Evolutionary conservation across 1,140 invertebrate species (phyloP).

Genomic region (Tetragonula clypearis): DNA sequence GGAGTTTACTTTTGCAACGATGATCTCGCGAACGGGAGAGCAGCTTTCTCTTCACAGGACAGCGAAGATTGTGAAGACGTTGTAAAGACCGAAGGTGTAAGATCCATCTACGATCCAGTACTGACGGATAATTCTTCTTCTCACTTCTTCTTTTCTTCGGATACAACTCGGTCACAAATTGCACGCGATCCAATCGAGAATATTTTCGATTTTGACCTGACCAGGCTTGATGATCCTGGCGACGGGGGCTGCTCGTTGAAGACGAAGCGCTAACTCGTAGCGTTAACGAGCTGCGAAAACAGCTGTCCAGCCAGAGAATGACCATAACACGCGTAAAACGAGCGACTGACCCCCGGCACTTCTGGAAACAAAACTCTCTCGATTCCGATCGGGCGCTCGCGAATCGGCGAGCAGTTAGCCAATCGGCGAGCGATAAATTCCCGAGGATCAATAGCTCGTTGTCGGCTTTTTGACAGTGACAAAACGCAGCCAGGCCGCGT

Average conservation of each 20-base stretch:
- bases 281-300: neutral
- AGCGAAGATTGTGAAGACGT: too few species aligned
- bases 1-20: too few species aligned
- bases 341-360: neutral
- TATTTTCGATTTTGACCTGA: neutral
- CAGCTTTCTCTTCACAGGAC: too few species aligned
- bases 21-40: too few species aligned
- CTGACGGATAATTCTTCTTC: too few species aligned
- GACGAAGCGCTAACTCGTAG: neutral
- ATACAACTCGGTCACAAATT: too few species aligned
- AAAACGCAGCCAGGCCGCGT: constrained; percentile 18
- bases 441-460: constrained; percentile 11
- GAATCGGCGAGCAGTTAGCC: constrained; percentile 7
- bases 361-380: neutral
- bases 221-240: neutral
- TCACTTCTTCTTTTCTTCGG: too few species aligned
- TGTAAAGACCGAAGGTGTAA: too few species aligned
- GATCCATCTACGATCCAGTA: too few species aligned
- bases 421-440: constrained; percentile 10
- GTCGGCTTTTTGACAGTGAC: constrained; percentile 22
- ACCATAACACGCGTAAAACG: neutral
- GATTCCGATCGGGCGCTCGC: neutral
- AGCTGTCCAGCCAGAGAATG: neutral
- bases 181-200: too few species aligned
- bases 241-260: neutral